phyloP scores from a whole-genome alignment of 2,888 invertebrate species.

The Micoletzkya japonica region DNA sequence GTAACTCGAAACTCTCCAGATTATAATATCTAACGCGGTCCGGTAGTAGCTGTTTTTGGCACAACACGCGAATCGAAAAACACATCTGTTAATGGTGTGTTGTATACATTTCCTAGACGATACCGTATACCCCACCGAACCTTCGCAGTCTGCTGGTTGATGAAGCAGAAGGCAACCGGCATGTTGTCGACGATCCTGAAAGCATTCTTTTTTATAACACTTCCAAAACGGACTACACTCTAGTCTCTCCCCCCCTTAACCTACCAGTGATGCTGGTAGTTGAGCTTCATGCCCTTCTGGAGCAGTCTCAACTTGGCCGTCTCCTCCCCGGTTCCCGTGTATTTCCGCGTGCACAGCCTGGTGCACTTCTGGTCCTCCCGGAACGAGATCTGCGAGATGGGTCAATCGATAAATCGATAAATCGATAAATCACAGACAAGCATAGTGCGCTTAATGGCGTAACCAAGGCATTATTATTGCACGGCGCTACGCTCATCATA shows the following conservation, averaged over 20 bases:
- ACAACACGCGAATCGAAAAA: no score
- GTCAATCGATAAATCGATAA: background rate
- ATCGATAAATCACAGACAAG: no score
- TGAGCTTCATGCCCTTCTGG: constrained; percentile 87
- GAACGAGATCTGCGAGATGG: constrained; percentile 74
- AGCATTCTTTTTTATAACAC: background rate
- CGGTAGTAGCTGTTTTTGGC: no score
- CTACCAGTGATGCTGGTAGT: constrained; percentile 96
- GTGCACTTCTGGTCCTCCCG: constrained; percentile 73
- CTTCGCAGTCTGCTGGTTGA: constrained; percentile 62
- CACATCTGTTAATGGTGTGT: no score
- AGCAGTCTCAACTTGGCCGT: constrained; percentile 77
- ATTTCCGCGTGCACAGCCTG: constrained; percentile 71
- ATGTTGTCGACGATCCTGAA: constrained; percentile 81
- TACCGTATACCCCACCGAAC: no score
- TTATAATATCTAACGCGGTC: no score
- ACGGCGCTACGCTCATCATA: no score
- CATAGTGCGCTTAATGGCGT: no score
- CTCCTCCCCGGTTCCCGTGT: constrained; percentile 72
- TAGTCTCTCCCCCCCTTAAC: background rate
- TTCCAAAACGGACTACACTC: background rate
- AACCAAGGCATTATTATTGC: no score
- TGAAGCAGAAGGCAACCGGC: constrained; percentile 97
- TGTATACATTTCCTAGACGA: no score
- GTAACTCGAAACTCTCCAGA: no score